Evolutionary conservation across 2,113 vertebrate species (phyloP).

Genomic region (Paramormyrops kingsleyae): DNA sequence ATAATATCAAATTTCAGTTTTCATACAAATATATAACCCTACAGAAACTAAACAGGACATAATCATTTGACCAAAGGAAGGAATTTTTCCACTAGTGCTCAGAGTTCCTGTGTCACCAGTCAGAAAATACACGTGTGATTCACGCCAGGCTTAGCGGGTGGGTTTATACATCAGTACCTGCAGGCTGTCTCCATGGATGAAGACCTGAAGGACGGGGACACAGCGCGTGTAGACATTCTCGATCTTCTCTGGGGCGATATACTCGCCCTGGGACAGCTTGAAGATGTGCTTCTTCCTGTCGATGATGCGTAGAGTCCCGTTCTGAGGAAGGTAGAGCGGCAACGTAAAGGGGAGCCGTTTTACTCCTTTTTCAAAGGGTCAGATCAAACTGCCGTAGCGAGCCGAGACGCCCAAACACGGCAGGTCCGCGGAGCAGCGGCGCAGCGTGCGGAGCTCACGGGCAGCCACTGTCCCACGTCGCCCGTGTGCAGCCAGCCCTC

Average conservation of each 20-base stretch:
- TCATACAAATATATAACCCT: neutral
- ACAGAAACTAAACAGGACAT: neutral
- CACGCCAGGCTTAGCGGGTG: neutral
- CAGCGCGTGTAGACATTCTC: slow-evolving; percentile 64
- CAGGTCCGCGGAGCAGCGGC: no score
- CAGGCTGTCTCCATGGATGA: slow-evolving; percentile 68
- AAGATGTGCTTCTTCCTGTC: slow-evolving; percentile 73
- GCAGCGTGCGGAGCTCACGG: slow-evolving; percentile 39
- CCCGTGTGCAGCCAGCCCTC: slow-evolving; percentile 69
- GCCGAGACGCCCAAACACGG: neutral
- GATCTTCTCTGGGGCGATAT: slow-evolving; percentile 70
- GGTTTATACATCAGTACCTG: slow-evolving; percentile 43
- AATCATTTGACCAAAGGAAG: neutral
- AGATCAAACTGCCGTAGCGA: neutral
- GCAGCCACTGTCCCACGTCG: slow-evolving; percentile 68
- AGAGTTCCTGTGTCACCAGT: neutral
- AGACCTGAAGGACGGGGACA: slow-evolving; percentile 62
- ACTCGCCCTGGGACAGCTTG: slow-evolving; percentile 68
- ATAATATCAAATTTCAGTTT: neutral
- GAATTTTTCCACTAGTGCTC: neutral
- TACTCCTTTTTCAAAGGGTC: no score
- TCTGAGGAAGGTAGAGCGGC: slow-evolving; percentile 39
- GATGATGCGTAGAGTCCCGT: slow-evolving; percentile 63
- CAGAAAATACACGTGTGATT: neutral
- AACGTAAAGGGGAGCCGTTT: neutral